Base-by-base conservation (phyloP, 2,888 invertebrate genomes). In the Apamea monoglypha region DNA sequence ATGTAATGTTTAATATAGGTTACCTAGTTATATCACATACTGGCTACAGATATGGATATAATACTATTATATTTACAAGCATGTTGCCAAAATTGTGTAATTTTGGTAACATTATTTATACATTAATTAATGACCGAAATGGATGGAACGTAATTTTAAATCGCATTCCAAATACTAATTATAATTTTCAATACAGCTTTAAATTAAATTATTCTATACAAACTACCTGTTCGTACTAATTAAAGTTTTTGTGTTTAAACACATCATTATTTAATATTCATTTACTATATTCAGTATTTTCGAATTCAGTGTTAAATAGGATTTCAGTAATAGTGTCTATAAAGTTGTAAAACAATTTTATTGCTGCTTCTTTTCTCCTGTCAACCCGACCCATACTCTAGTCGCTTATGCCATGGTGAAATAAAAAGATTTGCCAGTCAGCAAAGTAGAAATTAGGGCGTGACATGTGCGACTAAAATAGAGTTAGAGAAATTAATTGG, bases 171-270 rank as follows among this genome's bases (percentile, higher is more conserved):
- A 75, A 40, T 18, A 47, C 16, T 25, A 53, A 61, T 67, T 67
- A 40, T 25, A 61, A 61, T 67, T 67, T 36, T n/a, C 29, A 50
- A 36, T 29, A n/a, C 16, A 40, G 32, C 10, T 25, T 25, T 50
- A 32, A 53, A 63, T 76, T 63, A 64, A 72, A 68, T 68, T 67
- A 68, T 75, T 53, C 56, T 32, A 56, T 16, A 8, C 36, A 68
- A 82, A 68, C 50, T 53, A 64, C 40, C 25, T 16, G 25, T 59
- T 73, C 21, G 36, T 47, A 25, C 29, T 21, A 29, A 50, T 59
- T 40, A 50, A 56, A n/a, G 21, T 32, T 68, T 59, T 59, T 68
- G n/a, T 56, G 16, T 61, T 36, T n/a, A 25, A 56, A 36, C 29
- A 47, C 25, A 21, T 50, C 25, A 56, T 29, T 67, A 21, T 18